A percentile compares a stretch with the other conserved stretches of the same genome.
Conservation (phyloP, 2,888 invertebrate species). For the Apoda limacodes region DNA sequence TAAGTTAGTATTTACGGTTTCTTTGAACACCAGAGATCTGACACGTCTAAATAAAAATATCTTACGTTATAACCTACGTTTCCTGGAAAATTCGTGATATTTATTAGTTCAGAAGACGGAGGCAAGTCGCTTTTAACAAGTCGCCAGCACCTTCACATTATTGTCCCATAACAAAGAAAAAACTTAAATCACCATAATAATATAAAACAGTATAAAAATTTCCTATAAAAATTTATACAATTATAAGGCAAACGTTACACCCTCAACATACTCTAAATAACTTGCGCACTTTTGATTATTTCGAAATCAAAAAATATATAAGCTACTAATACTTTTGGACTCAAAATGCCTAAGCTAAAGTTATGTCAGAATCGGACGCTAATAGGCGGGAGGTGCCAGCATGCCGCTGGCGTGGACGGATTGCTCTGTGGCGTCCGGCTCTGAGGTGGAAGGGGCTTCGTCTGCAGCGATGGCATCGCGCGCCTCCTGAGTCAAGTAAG, state of each 20-base stretch:
- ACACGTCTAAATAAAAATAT: constrained; percentile 46
- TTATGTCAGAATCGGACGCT: constrained; percentile 39
- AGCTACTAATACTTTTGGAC: no score
- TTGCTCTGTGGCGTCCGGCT: constrained; percentile 70
- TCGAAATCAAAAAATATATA: background rate
- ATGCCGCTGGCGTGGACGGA: constrained; percentile 68
- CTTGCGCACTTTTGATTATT: background rate
- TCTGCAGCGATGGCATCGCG: constrained; percentile 56
- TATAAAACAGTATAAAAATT: no score
- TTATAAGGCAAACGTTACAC: no score
- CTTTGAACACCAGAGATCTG: constrained; percentile 59
- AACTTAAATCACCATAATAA: constrained; percentile 43
- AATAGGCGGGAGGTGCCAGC: constrained; percentile 65
- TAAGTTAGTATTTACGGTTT: constrained; percentile 54
- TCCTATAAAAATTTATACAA: no score
- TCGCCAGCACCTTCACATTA: constrained; percentile 63
- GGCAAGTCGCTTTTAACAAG: constrained; percentile 58
- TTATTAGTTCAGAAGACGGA: constrained; percentile 56
- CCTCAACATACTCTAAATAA: constrained; percentile 11
- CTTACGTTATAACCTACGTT: constrained; percentile 20
- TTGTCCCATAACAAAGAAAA: constrained; percentile 42
- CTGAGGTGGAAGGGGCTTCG: constrained; percentile 62
- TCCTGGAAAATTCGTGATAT: constrained; percentile 52
- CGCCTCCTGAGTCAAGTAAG: constrained; percentile 50
- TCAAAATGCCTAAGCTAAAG: constrained; percentile 24